phyloP scores from a whole-genome alignment of 2,113 vertebrate genomes.

The Hucho hucho region DNA sequence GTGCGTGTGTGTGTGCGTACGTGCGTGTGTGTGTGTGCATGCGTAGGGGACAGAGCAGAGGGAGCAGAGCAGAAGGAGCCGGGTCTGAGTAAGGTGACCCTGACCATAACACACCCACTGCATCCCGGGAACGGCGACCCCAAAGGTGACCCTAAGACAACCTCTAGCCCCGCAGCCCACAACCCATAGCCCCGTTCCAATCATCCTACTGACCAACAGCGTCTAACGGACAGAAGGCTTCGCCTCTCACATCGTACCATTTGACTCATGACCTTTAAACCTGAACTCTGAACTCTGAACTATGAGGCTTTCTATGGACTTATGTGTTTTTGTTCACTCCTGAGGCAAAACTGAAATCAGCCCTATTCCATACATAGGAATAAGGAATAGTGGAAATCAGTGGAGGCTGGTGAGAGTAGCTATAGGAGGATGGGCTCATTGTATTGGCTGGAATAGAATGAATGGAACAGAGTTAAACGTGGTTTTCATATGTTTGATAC shows the following conservation, averaged over 20 bases:
- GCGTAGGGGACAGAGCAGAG: slow-evolving; percentile 71
- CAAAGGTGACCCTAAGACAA: slow-evolving; percentile 28
- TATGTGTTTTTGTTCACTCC: neutral
- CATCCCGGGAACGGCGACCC: slow-evolving; percentile 35
- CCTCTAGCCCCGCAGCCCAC: slow-evolving; percentile 21
- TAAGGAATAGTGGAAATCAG: no score
- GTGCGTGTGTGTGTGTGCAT: no score
- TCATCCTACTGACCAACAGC: slow-evolving; percentile 48
- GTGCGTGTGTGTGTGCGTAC: no score
- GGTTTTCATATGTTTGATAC: no score
- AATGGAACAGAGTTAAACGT: no score
- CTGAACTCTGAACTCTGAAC: neutral
- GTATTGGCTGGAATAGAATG: no score
- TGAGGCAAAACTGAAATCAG: no score
- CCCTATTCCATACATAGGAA: no score
- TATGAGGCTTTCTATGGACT: no score
- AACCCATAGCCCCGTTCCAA: slow-evolving; percentile 25
- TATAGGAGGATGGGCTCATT: no score
- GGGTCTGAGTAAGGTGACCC: slow-evolving; percentile 58
- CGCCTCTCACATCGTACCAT: neutral
- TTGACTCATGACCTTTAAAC: slow-evolving; percentile 3
- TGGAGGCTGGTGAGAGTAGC: no score
- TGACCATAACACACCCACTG: slow-evolving; percentile 49
- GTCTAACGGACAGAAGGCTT: slow-evolving; percentile 27
- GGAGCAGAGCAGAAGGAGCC: slow-evolving; percentile 67